Base-by-base conservation (phyloP, 2,113 vertebrate genomes). In the Bostrychus sinensis region DNA sequence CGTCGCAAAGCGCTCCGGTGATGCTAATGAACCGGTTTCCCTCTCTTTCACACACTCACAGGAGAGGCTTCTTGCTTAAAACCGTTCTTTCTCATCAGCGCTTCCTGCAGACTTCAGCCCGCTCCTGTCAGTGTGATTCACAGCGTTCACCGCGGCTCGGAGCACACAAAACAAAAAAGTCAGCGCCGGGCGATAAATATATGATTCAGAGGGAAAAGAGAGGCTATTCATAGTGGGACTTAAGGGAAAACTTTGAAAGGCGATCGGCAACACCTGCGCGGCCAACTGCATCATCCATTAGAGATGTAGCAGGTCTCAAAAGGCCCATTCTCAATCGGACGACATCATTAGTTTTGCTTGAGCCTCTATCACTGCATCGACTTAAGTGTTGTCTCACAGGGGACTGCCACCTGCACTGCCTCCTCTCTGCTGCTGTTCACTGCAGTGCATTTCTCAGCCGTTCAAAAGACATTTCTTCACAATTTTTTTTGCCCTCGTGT, bases 341-440 rank as follows among this genome's bases (percentile, higher is more conserved):
- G n/a, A 78, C 66, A 86, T 89, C 85, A 87, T 88, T 89, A 89
- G 81, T 87, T 86, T 74, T 75, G 75, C 75, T 76, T 81, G 78
- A 84, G 83, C 80, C 80, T 56, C 54, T 79, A 79, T 80, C 84
- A 72, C 75, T 48, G 70, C 81, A 66, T 72, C 46, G 79, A 81
- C 73, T 78, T 85, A 66, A 75, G 75, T 51, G 50, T 72, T 77
- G 63, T 80, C 75, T 82, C 87, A 74, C 66, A 14, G 11, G 86
- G 76, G 78, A 86, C 80, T 72, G 48, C 77, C 72, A 75, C 69
- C 72, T 75, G 75, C 57, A 45, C 57, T 61, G 56, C 1, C 12
- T 43, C 41, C 36, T 9, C 12, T 9, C 17, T 7, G 25, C 57
- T 43, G 66, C 67, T 19, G 14, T 45, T 20, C 42, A 45, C n/a